These are phyloP conservation scores for Parapristionchus giblindavisi DNA, from an alignment of 2,888 invertebrate species.

Conservation along the genomic window DNA sequence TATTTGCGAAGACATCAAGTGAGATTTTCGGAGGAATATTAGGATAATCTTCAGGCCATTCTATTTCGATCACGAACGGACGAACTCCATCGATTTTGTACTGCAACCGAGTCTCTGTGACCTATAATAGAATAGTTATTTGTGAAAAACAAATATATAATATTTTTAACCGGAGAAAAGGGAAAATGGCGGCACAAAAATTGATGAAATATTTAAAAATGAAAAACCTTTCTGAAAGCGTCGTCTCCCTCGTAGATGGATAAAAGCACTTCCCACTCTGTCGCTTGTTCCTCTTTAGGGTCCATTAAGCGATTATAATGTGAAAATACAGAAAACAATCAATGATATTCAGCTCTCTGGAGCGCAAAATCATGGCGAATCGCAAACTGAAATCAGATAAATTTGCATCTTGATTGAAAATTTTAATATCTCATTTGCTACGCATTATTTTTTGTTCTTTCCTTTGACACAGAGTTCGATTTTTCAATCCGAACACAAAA, in stretches of 20 bases:
- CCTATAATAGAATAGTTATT: conserved; percentile 4
- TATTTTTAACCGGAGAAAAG: no score
- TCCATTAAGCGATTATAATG: no score
- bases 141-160: no score
- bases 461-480: no score
- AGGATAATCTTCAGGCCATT: conserved; percentile 37
- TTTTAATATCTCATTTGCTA: no score
- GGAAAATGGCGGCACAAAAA: no score
- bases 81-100: conserved; percentile 29
- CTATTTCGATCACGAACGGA: conserved; percentile 33
- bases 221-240: conserved; percentile 31
- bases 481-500: no score
- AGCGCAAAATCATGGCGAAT: neutral
- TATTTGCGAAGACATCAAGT: conserved; percentile 37
- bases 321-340: no score
- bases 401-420: neutral
- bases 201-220: no score
- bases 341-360: neutral
- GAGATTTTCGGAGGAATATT: neutral
- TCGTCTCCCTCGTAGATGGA: conserved; percentile 38
- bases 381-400: conserved; percentile 26
- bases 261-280: conserved; percentile 37
- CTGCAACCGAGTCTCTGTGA: conserved; percentile 31
- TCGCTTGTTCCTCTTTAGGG: conserved; percentile 33
- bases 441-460: no score